Evolutionary conservation across 2,888 invertebrate genomes (phyloP), one percentile per base, ranked within the genome.

Genomic region (Pollenia griseotomentosa): DNA sequence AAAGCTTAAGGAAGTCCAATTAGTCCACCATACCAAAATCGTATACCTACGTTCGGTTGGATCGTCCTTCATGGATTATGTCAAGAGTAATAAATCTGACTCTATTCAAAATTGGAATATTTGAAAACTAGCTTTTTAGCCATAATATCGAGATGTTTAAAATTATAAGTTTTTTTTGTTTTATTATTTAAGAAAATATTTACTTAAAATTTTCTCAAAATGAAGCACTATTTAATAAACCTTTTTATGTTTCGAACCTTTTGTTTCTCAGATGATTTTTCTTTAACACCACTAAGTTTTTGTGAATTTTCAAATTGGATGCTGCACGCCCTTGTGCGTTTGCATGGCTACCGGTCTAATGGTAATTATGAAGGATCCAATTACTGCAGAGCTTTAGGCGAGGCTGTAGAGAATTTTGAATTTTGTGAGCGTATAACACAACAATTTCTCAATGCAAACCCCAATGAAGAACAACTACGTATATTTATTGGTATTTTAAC

Each of bases 341-440:
- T 95, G 16, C 93, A 94, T 61, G 94, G 93, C 4, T 92, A 90
- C 80, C 90, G 89, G 11, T 88, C 86, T 0, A 91, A 93, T 87
- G 94, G 94, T 10, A 33, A 77, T 2, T 88, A 79, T 44, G 86
- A 83, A 33, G 88, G 88, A 0, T 78, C 87, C 12, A 74, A 82
- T 9, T 82, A 88, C 68, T 61, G 66, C 77, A 75, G 73, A 71
- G 51, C 53, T 2, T 73, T 87, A 89, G 89, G 87, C 88, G 89
- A 88, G 0, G 46, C 75, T 7, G 87, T 86, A 4, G 92, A 93
- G 42, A 94, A 94, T 91, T 94, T 94, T 83, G 91, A 91, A 23
- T 91, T 94, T 80, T 89, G 94, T n/a, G 94, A 95, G 88, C 92
- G 90, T 59, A 91, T 93, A 42, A 90, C 95, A 2, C 94, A 94